These are phyloP conservation scores for Gila orcuttii DNA, from an alignment of 2,113 vertebrate species.

Conservation along the genomic window DNA sequence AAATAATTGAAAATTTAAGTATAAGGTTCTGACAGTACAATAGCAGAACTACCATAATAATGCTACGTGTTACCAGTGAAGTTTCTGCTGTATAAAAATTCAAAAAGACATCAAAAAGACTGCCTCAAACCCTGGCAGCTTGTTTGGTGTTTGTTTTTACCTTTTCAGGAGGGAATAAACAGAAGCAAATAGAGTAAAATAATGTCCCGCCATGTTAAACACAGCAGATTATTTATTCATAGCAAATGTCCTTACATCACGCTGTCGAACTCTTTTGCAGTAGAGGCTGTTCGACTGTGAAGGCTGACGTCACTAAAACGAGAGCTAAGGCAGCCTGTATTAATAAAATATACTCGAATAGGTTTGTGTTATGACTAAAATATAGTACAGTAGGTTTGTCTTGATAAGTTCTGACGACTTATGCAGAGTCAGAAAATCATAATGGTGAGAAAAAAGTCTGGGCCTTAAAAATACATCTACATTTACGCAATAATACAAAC, in stretches of 20 bases:
- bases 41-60: not conserved
- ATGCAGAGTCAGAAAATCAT: slow-evolving; percentile 55
- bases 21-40: not conserved
- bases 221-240: not conserved
- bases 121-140: not conserved
- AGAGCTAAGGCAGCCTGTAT: not conserved
- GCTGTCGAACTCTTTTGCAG: slow-evolving; percentile 11
- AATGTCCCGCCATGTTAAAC: not conserved
- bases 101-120: not conserved
- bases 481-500: slow-evolving; percentile 19
- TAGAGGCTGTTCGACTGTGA: not conserved
- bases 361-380: slow-evolving; percentile 46
- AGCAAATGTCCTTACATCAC: not conserved
- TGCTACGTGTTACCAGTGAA: not conserved
- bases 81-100: not conserved
- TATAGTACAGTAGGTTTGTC: slow-evolving; percentile 42
- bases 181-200: not conserved
- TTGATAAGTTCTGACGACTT: slow-evolving; percentile 57
- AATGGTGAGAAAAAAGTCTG: not conserved
- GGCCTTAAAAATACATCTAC: not conserved
- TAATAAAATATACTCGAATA: slow-evolving; percentile 39
- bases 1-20: not conserved
- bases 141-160: not conserved
- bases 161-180: not conserved
- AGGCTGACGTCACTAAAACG: slow-evolving; percentile 9